phyloP scores from a whole-genome alignment of 1,140 invertebrate genomes.

The Psix sp. region DNA sequence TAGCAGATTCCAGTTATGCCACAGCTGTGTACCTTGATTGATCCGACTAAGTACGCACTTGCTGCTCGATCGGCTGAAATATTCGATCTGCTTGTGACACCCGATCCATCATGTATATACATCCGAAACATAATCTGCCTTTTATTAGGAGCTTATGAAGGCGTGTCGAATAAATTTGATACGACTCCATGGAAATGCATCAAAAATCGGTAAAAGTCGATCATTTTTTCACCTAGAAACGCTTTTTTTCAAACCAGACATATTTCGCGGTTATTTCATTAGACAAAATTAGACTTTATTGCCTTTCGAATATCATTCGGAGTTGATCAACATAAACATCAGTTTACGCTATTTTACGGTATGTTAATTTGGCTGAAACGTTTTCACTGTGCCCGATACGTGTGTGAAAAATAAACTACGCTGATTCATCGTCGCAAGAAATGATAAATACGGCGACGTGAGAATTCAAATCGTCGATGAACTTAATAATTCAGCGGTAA shows the following conservation, averaged over 20 bases:
- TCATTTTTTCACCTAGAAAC: too few species aligned
- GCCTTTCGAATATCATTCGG: too few species aligned
- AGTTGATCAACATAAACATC: too few species aligned
- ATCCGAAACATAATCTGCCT: constrained; percentile 34
- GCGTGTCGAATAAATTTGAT: constrained; percentile 43
- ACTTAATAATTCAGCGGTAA: constrained; percentile 27
- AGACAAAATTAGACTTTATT: too few species aligned
- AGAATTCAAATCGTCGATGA: constrained; percentile 26
- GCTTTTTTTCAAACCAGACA: too few species aligned
- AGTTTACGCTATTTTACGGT: too few species aligned
- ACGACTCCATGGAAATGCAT: constrained; percentile 9
- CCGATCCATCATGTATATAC: too few species aligned
- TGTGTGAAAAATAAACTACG: neutral
- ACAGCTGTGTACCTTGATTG: too few species aligned
- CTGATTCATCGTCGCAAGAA: too few species aligned
- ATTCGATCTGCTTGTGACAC: constrained; percentile 40
- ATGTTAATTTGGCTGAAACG: too few species aligned
- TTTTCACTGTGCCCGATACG: too few species aligned
- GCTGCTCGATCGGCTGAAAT: constrained; percentile 34
- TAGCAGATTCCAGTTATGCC: constrained; percentile 11
- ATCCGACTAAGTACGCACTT: constrained; percentile 16
- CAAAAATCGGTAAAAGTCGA: neutral
- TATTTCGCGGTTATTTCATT: too few species aligned
- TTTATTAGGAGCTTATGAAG: constrained; percentile 32
- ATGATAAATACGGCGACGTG: constrained; percentile 1